phyloP scores from a whole-genome alignment of 1,140 invertebrate genomes.

The Philaenus spumarius region DNA sequence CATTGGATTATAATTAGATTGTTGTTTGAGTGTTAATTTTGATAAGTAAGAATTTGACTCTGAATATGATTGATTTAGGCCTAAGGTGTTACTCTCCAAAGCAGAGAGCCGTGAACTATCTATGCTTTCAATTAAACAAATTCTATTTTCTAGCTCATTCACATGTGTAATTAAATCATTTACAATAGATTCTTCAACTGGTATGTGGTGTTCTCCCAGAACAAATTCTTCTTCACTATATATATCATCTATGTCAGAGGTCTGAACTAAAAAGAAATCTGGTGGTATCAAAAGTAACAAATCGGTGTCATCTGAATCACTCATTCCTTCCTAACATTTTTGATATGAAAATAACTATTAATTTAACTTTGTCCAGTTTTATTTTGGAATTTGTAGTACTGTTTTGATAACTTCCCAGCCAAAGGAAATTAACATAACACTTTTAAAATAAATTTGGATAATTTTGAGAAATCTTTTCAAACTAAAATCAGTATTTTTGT shows the following conservation, averaged over 20 bases:
- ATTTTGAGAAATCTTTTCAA: too few species aligned
- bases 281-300: constrained; percentile 68
- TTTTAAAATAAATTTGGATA: too few species aligned
- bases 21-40: too few species aligned
- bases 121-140: constrained; percentile 25
- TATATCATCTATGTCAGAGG: constrained; percentile 43
- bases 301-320: constrained; percentile 77
- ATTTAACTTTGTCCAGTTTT: too few species aligned
- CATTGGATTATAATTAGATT: too few species aligned
- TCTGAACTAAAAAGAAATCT: constrained; percentile 54
- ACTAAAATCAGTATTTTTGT: too few species aligned
- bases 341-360: neutral
- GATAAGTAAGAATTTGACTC: too few species aligned
- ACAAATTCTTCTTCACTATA: constrained; percentile 15
- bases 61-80: too few species aligned
- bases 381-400: too few species aligned
- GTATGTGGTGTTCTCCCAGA: neutral
- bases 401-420: too few species aligned
- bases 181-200: constrained; percentile 17
- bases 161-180: constrained; percentile 25
- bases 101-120: constrained; percentile 8
- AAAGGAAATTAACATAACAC: too few species aligned
- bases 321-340: constrained; percentile 51
- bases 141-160: constrained; percentile 25
- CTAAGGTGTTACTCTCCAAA: too few species aligned